Evolutionary conservation across 2,797 vertebrate genomes (phyloP), one percentile per base, ranked within the genome.

Genomic region (Urophycis tenuis): DNA sequence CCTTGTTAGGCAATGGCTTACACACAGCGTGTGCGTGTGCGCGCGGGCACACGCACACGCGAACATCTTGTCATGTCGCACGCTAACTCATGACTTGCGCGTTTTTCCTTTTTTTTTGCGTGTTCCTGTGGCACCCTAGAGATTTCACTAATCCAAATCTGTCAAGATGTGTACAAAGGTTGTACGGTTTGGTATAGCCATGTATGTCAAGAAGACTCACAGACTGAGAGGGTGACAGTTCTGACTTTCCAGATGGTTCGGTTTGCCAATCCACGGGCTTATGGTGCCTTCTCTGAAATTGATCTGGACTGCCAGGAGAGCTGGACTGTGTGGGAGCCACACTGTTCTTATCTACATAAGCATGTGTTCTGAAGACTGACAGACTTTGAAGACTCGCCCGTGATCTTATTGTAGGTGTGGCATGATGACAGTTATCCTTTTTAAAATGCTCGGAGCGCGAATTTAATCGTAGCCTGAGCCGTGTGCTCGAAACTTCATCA

Each of bases 391-490:
- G 81, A 85, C 82, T 85, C 76, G 80, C 74, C 83, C 76, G 25
- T 1, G 19, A 81, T 82, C 76, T 85, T 81, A 83, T 82, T 69
- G 73, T 69, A 87, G 82, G 85, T 85, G 87, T 87, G 69, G 74
- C 80, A 82, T 89, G 81, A 82, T 89, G 82, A 76, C 78, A 60
- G 77, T 85, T 86, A 87, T 86, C 53, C 85, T 87, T 79, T 84
- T 87, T 82, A 72, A 85, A 83, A 75, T 79, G 85, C 77, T 73
- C 75, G 73, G 75, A 83, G 86, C 87, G 86, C 83, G 82, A 86
- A 87, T 89, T 84, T 89, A 81, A 87, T 86, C 87, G 86, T 85
- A 78, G 83, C 86, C 83, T 80, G 85, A n/a, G 82, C 83, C 84
- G 85, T 88, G 82, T 80, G 82, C 76, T 79, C 87, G 84, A 72